phyloP scores from a whole-genome alignment of 2,113 vertebrate species.

The Corythoichthys haematopterus region DNA sequence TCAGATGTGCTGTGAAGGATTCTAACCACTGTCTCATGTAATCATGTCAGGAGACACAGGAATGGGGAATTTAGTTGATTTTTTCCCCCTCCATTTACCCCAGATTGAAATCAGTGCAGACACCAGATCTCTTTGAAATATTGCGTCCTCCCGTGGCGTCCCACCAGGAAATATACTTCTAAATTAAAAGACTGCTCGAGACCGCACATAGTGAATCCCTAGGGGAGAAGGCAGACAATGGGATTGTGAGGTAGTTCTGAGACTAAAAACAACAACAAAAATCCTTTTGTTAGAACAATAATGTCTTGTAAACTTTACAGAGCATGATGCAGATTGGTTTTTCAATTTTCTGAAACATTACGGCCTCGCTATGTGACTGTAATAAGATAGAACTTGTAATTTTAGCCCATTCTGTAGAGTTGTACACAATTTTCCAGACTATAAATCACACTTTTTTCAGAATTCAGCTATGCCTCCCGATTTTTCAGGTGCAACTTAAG shows the following conservation, averaged over 20 bases:
- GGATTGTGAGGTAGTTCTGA: constrained; percentile 12
- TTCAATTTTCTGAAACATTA: no score
- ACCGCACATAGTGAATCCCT: background rate
- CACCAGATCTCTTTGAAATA: constrained; percentile 2
- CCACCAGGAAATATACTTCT: constrained; percentile 7
- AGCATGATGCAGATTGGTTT: no score
- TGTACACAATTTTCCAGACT: no score
- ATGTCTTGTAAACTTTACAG: no score
- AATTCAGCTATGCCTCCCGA: no score
- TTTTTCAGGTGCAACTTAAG: no score
- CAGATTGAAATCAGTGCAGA: constrained; percentile 20
- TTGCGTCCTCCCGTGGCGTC: constrained; percentile 16
- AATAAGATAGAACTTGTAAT: no score
- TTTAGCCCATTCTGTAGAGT: no score
- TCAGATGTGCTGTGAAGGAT: constrained; percentile 58
- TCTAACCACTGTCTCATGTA: constrained; percentile 60
- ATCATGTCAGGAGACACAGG: constrained; percentile 57
- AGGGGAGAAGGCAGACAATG: background rate
- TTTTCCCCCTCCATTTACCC: constrained; percentile 16
- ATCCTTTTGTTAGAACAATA: background rate
- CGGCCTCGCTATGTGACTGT: no score
- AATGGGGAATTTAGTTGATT: constrained; percentile 52
- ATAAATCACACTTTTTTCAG: no score
- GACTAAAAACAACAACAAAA: constrained; percentile 10
- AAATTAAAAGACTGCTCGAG: constrained; percentile 14